Evolutionary conservation across 2,113 vertebrate genomes (phyloP).

Genomic region (Lathamus discolor): DNA sequence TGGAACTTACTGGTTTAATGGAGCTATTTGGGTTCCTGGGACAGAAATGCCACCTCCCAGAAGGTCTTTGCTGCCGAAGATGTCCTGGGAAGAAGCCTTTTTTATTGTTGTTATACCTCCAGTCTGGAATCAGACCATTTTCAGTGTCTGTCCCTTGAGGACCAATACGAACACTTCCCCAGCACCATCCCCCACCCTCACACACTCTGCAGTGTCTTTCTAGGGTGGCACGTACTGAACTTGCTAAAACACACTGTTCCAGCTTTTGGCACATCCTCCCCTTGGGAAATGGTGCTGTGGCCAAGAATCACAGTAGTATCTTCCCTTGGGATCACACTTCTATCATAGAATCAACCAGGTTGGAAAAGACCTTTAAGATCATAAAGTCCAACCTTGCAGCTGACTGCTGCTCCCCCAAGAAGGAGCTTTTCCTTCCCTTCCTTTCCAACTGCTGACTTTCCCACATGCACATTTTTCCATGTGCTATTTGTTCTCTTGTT

Average conservation of each 20-base stretch:
- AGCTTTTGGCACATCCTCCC: neutral
- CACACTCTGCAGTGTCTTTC: neutral
- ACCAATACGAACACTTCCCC: neutral
- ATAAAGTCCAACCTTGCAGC: neutral
- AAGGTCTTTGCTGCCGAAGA: neutral
- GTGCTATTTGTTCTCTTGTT: neutral
- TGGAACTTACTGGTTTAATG: neutral
- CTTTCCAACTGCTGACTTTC: neutral
- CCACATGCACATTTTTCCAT: neutral
- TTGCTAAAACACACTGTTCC: conserved; percentile 8
- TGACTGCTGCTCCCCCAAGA: neutral
- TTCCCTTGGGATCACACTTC: neutral
- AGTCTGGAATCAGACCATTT: neutral
- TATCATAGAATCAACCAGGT: neutral
- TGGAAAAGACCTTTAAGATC: neutral
- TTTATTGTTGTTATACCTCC: neutral
- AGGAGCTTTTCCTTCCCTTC: neutral
- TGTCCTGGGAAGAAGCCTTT: neutral
- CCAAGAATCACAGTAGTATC: neutral
- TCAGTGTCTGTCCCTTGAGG: neutral
- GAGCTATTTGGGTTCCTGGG: neutral
- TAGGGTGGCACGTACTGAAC: neutral
- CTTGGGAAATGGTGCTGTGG: neutral
- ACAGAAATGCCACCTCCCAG: neutral
- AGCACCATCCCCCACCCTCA: neutral